Conservation (phyloP, 2,888 invertebrate genomes). For the Volucella bombylans region DNA sequence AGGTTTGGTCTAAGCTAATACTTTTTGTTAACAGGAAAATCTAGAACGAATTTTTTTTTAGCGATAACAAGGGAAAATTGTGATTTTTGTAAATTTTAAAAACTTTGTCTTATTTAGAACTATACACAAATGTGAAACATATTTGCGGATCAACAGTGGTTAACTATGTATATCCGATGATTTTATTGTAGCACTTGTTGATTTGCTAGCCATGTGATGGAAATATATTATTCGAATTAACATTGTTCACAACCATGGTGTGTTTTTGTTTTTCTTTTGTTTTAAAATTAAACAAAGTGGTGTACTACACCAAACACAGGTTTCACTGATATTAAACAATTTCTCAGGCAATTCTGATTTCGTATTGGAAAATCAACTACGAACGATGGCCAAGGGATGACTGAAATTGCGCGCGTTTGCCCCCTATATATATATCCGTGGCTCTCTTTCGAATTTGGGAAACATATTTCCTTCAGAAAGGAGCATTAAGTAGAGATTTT, state of each 20-base stretch:
- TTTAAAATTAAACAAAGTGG: slow-evolving; percentile 6
- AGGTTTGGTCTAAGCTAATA: slow-evolving; percentile 2
- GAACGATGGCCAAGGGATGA: slow-evolving; percentile 69
- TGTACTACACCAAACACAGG: slow-evolving; percentile 10
- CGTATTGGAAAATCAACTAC: slow-evolving; percentile 46
- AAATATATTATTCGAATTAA: background rate
- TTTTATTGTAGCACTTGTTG: slow-evolving; percentile 32
- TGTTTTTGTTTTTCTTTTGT: slow-evolving; percentile 3
- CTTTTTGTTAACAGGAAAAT: background rate
- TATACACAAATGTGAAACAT: background rate
- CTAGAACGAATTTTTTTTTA: slow-evolving; percentile 1
- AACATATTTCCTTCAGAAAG: slow-evolving; percentile 4
- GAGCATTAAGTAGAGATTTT: background rate
- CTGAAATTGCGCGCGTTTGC: slow-evolving; percentile 70
- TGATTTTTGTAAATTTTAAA: background rate
- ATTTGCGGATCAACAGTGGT: background rate
- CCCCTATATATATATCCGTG: slow-evolving; percentile 52
- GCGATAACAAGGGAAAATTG: background rate
- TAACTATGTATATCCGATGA: slow-evolving; percentile 47
- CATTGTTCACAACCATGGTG: slow-evolving; percentile 46
- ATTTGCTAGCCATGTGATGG: slow-evolving; percentile 30
- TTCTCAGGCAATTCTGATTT: background rate
- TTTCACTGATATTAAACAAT: background rate
- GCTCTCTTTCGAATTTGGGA: slow-evolving; percentile 52
- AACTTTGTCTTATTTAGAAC: slow-evolving; percentile 2